Evolutionary conservation across 2,888 invertebrate genomes (phyloP).

Genomic region (Drosophila niveifrons): DNA sequence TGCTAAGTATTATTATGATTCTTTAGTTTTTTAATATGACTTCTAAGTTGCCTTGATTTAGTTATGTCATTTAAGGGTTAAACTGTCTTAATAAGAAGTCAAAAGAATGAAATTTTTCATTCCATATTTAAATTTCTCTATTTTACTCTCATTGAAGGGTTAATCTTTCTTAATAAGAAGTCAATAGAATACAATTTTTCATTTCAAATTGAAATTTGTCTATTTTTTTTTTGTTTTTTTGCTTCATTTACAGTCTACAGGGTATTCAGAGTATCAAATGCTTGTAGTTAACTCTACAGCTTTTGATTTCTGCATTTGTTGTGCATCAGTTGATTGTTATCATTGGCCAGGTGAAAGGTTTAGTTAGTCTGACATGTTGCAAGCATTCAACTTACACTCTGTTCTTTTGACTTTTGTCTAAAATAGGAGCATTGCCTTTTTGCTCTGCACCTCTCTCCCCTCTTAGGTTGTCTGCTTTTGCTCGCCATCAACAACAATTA

Average conservation of each 20-base stretch:
- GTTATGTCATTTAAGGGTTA: too few relatives aligned
- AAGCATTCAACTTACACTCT: constrained; percentile 22
- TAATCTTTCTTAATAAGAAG: too few relatives aligned
- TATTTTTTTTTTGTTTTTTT: too few relatives aligned
- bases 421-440: background rate
- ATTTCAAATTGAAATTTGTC: too few relatives aligned
- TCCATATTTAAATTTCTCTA: too few relatives aligned
- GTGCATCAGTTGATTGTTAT: constrained; percentile 54
- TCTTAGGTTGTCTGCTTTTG: background rate
- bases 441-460: background rate
- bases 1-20: too few relatives aligned
- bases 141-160: too few relatives aligned
- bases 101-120: too few relatives aligned
- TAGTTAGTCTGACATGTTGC: constrained; percentile 57
- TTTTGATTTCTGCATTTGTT: constrained; percentile 20
- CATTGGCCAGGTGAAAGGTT: constrained; percentile 64
- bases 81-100: too few relatives aligned
- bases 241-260: background rate
- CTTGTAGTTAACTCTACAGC: constrained; percentile 42
- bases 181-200: too few relatives aligned
- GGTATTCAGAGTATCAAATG: constrained; percentile 49
- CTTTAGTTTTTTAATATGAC: too few relatives aligned
- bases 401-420: constrained; percentile 14
- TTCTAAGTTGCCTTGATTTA: too few relatives aligned
- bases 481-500: constrained; percentile 61